Evolutionary conservation across 2,113 vertebrate species (phyloP), one percentile per base, ranked within the genome.

Genomic region (Tragelaphus buxtoni): DNA sequence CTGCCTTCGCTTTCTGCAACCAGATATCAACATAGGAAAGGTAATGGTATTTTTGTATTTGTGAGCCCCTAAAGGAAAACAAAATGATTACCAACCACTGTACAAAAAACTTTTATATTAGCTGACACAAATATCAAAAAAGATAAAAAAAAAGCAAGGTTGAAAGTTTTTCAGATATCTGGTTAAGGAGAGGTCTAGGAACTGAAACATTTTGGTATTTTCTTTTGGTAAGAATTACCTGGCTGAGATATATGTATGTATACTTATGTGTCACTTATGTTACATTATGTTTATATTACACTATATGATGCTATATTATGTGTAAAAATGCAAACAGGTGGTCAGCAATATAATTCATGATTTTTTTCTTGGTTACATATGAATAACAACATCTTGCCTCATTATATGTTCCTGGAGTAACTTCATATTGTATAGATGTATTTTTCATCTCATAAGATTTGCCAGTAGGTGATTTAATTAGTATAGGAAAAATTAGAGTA

Each of bases 1-100:
- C 83, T 99, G 99, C 93, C 98, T 99, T 88, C 98, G 55, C 89
- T 99, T 99, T 94, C 97, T 99, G 42, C 98, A 99, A 95, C 98
- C 98, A 93, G 98, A 98, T 96, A 76, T 81, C 85, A 97, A 49
- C 94, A 65, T 83, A 28, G 84, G 86, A 94, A 98, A 98, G 98
- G 98, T 98, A 98, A 94, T 82, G 14, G 12, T 22, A 16, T 87
- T 77, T 96, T 96, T 77, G 11, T 85, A 30, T 86, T 95, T 96
- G 58, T 89, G 32, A 88, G 10, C 49, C 20, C 13, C n/a, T 53
- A 18, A 77, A 51, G 18, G 39, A 72, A 92, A 87, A 16, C 10
- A 80, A 55, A 80, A 55, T 92, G 26, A 30, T 91, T 92, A 22
- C 72, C 63, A 95, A 1, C 13, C 32, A 74, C 61, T 88, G 72